Evolutionary conservation across 2,888 invertebrate species (phyloP).

Genomic region (Hydriomena furcata): DNA sequence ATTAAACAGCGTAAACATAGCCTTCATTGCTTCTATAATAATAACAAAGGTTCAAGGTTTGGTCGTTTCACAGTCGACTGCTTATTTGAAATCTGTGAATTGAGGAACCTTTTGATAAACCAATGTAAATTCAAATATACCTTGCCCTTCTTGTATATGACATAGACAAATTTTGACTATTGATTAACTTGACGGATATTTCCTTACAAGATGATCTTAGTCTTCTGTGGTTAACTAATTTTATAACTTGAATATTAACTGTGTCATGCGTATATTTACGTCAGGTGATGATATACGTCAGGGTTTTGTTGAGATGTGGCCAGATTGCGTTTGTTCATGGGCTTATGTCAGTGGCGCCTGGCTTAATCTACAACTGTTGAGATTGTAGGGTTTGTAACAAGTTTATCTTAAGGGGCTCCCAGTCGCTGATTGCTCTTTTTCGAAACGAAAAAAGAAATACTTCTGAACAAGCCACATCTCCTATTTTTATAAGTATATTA

Average conservation of each 20-base stretch:
- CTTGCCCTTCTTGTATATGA: no score
- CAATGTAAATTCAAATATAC: no score
- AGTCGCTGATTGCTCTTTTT: no score
- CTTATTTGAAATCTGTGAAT: conserved; percentile 5
- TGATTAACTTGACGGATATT: not conserved
- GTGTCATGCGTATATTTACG: conserved; percentile 4
- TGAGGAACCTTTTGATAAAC: not conserved
- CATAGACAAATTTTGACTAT: not conserved
- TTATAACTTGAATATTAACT: no score
- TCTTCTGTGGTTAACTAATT: not conserved
- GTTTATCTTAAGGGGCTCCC: no score
- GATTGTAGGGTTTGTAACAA: not conserved
- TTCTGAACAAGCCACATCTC: no score
- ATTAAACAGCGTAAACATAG: conserved; percentile 20
- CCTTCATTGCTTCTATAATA: conserved; percentile 9
- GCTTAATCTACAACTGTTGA: not conserved
- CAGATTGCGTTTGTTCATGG: conserved; percentile 3
- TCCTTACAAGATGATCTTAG: not conserved
- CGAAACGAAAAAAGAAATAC: no score
- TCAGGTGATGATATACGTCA: conserved; percentile 9
- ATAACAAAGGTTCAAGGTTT: conserved; percentile 24
- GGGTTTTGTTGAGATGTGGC: not conserved
- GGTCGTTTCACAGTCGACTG: conserved; percentile 1
- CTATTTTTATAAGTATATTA: no score
- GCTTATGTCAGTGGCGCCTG: not conserved